These are phyloP conservation scores for Neoniphon sammara DNA, from an alignment of 2,797 vertebrate genomes.

Conservation along the genomic window DNA sequence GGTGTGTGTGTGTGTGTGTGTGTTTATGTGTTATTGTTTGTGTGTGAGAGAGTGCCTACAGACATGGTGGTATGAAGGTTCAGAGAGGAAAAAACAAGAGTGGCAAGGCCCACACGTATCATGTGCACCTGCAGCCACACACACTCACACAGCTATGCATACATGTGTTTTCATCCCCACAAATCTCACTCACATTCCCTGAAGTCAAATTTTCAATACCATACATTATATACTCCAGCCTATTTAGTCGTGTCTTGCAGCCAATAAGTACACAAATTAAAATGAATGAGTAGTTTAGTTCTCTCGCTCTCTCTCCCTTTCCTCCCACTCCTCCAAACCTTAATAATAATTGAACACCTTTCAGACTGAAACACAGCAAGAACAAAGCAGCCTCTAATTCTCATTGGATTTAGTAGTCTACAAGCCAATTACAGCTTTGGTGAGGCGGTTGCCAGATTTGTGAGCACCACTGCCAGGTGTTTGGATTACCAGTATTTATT, in stretches of 20 bases:
- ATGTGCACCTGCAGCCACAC: conserved; percentile 19
- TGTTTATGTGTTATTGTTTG: neutral
- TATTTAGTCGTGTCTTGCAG: conserved; percentile 62
- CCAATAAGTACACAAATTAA: conserved; percentile 67
- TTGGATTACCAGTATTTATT: conserved; percentile 55
- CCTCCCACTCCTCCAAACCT: conserved; percentile 16
- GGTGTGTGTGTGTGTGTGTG: conserved; percentile 31
- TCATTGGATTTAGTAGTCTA: conserved; percentile 30
- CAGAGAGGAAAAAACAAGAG: conserved; percentile 19
- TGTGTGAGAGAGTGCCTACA: conserved; percentile 3
- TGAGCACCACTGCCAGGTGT: conserved; percentile 53
- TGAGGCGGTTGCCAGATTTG: conserved; percentile 46
- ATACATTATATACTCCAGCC: conserved; percentile 62
- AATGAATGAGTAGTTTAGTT: conserved; percentile 64
- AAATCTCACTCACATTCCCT: conserved; percentile 38
- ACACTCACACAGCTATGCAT: neutral
- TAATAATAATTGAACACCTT: conserved; percentile 16
- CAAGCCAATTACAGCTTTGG: conserved; percentile 37
- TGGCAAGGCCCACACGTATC: conserved; percentile 18
- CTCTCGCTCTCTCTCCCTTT: neutral
- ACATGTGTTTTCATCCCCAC: conserved; percentile 33
- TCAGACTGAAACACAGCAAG: conserved; percentile 17
- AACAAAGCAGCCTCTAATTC: conserved; percentile 6
- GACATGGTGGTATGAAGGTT: conserved; percentile 6
- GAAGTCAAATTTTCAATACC: conserved; percentile 49